A percentile compares a stretch with the other conserved stretches of the same genome.
These are phyloP conservation scores for Helicoverpa assulta DNA, from an alignment of 2,888 invertebrate genomes.

Conservation along the genomic window DNA sequence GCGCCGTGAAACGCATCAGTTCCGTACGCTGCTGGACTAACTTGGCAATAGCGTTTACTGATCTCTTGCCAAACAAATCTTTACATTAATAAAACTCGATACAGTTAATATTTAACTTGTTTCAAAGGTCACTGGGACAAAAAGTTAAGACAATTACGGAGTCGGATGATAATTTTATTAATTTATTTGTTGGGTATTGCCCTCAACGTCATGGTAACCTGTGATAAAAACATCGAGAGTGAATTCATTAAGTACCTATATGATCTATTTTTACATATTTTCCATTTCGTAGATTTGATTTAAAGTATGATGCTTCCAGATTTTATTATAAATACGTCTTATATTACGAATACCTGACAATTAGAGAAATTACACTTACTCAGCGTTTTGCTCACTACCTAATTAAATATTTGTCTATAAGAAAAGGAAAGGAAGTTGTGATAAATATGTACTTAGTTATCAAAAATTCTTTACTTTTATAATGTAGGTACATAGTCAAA, in stretches of 20 bases:
- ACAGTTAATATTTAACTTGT: slow-evolving; percentile 20
- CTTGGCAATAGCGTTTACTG: slow-evolving; percentile 34
- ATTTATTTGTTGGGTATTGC: background rate
- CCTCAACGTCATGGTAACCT: background rate
- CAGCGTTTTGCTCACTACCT: too few relatives aligned
- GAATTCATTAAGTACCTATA: background rate
- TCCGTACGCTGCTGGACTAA: slow-evolving; percentile 46
- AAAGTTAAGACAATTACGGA: background rate
- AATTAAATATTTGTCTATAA: too few relatives aligned
- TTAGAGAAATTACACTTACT: too few relatives aligned
- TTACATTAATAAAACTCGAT: slow-evolving; percentile 30
- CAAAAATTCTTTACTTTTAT: too few relatives aligned
- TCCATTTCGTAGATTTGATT: too few relatives aligned
- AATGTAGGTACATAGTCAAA: too few relatives aligned
- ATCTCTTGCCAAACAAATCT: slow-evolving; percentile 53
- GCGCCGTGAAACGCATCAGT: slow-evolving; percentile 64
- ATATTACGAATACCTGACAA: too few relatives aligned
- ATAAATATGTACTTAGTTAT: too few relatives aligned
- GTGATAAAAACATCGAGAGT: background rate
- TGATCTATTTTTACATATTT: too few relatives aligned
- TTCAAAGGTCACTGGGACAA: slow-evolving; percentile 14
- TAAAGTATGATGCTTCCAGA: too few relatives aligned
- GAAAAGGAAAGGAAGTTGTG: too few relatives aligned
- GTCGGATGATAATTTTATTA: background rate
- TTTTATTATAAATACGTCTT: too few relatives aligned